Conservation (phyloP, 2,113 vertebrate species). For the Mus pahari region DNA sequence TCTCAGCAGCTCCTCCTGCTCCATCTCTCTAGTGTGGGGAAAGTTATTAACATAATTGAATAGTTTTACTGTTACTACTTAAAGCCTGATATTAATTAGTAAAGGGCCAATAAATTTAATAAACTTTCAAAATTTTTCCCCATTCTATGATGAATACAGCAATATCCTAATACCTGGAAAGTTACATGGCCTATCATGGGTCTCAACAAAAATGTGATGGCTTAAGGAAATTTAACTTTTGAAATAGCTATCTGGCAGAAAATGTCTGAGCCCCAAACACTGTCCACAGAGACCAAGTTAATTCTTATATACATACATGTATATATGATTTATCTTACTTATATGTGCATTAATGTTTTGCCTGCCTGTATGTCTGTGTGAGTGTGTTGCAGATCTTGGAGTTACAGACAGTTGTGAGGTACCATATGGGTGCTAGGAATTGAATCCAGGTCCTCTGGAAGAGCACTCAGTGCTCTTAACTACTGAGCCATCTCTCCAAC, state of each 20-base stretch:
- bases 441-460: too few species aligned
- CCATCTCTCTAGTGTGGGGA: neutral
- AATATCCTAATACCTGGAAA: neutral
- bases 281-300: neutral
- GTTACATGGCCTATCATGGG: neutral
- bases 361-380: neutral
- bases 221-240: neutral
- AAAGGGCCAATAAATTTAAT: slow-evolving; percentile 9
- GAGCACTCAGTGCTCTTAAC: too few species aligned
- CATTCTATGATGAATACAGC: neutral
- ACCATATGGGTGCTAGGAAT: too few species aligned
- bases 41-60: neutral
- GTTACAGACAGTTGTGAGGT: neutral
- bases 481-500: too few species aligned
- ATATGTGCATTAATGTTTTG: neutral
- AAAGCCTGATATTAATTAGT: slow-evolving; percentile 15
- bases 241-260: neutral
- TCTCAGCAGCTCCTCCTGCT: neutral
- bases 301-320: neutral
- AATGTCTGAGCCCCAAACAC: neutral
- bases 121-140: neutral
- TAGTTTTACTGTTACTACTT: slow-evolving; percentile 32
- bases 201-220: neutral
- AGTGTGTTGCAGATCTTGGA: neutral
- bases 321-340: neutral